Conservation (phyloP, 1,140 invertebrate species). For the Drosophila orena region DNA sequence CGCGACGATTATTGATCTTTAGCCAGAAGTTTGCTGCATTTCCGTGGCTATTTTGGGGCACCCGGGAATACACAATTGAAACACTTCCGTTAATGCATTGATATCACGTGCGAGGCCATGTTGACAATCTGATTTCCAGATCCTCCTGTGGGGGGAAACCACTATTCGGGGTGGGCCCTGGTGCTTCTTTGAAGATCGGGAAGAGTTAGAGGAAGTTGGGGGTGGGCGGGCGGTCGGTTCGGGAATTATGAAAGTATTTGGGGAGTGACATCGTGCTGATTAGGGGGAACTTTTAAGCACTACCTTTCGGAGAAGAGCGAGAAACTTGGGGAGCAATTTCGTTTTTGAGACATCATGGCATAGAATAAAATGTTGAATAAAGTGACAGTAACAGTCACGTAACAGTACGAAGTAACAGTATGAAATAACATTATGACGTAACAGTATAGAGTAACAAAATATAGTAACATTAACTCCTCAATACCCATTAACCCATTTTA, state of each 20-base stretch:
- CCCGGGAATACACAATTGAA: constrained; percentile 32
- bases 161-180: constrained; percentile 4
- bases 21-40: constrained; percentile 69
- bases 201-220: constrained; percentile 1
- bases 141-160: constrained; percentile 1
- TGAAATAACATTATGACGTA: too few relatives aligned
- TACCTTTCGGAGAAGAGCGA: not conserved
- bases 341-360: not conserved
- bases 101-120: constrained; percentile 66
- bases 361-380: too few relatives aligned
- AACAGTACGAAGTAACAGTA: too few relatives aligned
- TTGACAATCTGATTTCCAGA: constrained; percentile 59
- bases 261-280: not conserved
- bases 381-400: too few relatives aligned
- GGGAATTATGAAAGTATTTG: not conserved
- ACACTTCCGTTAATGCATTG: constrained; percentile 78
- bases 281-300: not conserved
- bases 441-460: too few relatives aligned
- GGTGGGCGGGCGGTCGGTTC: too few relatives aligned
- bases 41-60: constrained; percentile 62
- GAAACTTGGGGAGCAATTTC: not conserved
- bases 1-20: constrained; percentile 75
- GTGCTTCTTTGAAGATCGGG: constrained; percentile 18
- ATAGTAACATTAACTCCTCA: too few relatives aligned
- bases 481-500: too few relatives aligned